A percentile compares a stretch with the other conserved stretches of the same genome.
Conservation (phyloP, 2,113 vertebrate genomes). For the Cephalopterus ornatus region DNA sequence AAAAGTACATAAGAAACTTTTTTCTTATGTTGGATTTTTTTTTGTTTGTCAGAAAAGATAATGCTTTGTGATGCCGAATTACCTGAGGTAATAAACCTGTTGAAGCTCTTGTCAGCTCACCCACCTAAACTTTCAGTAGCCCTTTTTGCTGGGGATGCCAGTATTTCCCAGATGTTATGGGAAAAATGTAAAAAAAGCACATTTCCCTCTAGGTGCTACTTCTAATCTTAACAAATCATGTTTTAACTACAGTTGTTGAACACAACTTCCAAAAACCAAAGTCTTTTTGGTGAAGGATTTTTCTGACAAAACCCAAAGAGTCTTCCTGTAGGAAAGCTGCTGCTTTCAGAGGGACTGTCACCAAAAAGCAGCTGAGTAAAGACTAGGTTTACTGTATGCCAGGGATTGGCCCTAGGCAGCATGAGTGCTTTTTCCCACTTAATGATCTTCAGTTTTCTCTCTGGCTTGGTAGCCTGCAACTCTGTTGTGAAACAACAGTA, state of each 20-base stretch:
- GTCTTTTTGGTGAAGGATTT: not conserved
- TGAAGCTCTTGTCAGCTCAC: not conserved
- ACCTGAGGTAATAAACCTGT: not conserved
- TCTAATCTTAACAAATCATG: not conserved
- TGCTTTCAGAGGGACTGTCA: not conserved
- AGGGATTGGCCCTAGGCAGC: not conserved
- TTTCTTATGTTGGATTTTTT: not conserved
- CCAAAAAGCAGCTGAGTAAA: not conserved
- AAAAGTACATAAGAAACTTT: not conserved
- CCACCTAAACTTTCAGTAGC: not conserved
- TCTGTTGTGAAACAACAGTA: slow-evolving; percentile 30
- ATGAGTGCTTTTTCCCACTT: slow-evolving; percentile 9
- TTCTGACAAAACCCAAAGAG: not conserved
- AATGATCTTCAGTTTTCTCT: slow-evolving; percentile 42
- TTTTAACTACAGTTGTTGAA: not conserved
- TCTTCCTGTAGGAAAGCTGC: not conserved
- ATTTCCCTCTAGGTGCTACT: not conserved
- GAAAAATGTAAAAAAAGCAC: not conserved
- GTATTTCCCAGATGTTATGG: not conserved
- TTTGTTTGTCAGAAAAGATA: not conserved
- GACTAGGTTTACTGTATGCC: not conserved
- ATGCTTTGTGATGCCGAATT: not conserved
- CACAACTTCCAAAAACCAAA: not conserved
- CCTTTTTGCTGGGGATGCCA: not conserved
- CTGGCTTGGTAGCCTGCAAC: slow-evolving; percentile 18